Base-by-base conservation (phyloP, 2,888 invertebrate species). In the Spatulosminthurus flaviceps region DNA sequence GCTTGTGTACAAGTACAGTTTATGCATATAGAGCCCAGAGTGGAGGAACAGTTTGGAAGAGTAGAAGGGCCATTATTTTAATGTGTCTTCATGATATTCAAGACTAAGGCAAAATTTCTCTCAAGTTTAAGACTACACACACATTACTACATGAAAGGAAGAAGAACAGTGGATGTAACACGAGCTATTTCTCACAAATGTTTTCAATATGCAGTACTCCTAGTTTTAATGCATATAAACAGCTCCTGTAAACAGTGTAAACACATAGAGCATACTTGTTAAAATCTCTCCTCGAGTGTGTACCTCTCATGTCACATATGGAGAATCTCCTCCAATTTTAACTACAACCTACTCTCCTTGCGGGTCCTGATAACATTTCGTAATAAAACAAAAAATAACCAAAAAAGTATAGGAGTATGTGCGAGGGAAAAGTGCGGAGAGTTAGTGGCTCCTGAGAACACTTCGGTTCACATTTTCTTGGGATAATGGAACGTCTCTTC, bases 401-500 rank as follows among this genome's bases (percentile, higher is more conserved):
- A 22, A 19, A 67, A 70, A 70, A 22, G 34, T 26, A 70, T 22
- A 34, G n/a, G 34, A 43, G 41, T 42, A 34, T n/a, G 28, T 2
- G 71, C 71, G n/a, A 43, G 34, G 34, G 34, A 34, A 34, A 34
- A 34, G 34, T 34, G 9, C 9, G 34, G 34, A 34, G 34, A 34
- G 21, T 42, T 42, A 9, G 7, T 34, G 71, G 34, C 71, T 24
- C 21, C 42, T n/a, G 42, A 71, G 26, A 71, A 41, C 71, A 71
- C 24, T 43, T 41, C 71, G 21, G 42, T 71, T 24, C 42, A 26
- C 43, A 43, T 43, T 71, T 71, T 34, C 34, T 34, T 34, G 29
- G 22, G 61, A 74, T 74, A 74, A 74, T 74, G 61, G 61, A 29
- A 61, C 74, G 61, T 74, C 64, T 74, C 61, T 61, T 60, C 60